Base-by-base conservation (phyloP, 2,797 vertebrate genomes). In the Premnoplex brunnescens region DNA sequence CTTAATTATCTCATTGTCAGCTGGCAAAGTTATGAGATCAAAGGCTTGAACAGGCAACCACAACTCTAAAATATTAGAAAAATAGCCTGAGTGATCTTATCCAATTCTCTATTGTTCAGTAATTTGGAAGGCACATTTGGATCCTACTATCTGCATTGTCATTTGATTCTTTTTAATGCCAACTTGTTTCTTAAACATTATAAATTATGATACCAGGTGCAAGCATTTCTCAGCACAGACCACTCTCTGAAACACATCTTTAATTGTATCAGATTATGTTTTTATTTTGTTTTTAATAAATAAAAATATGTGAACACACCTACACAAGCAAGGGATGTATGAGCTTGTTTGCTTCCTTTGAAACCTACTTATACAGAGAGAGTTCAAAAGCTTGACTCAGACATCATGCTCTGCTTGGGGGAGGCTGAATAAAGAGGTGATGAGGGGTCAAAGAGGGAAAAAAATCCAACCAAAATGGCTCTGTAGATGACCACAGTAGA, bases 371-470 rank as follows among this genome's bases (percentile, higher is more conserved):
- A 74, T 24, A 85, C 0, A 4, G 39, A 80, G 30, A 64, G 24
- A 91, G 93, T 95, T 97, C 94, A 95, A 95, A 97, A 95, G 94
- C 92, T 94, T 91, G 91, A 91, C 91, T 97, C 93, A 94, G 79
- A 80, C 93, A 76, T 77, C 52, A n/a, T 60, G 39, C 71, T 95
- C 88, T 76, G 71, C 82, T 95, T 90, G 52, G 74, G 58, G 84
- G 34, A 96, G 60, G 64, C 59, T 76, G 86, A 96, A 89, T 74
- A 89, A 89, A 87, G 75, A 88, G 86, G 81, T 89, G 88, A 94
- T 64, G 93, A 94, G 72, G 88, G 92, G 93, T 96, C 81, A 96
- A 67, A 90, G 60, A 87, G 23, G 19, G 44, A 22, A 76, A 87
- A 88, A 85, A 63, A 12, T 27, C 15, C 58, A 83, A 68, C 84